Evolutionary conservation across 2,113 vertebrate genomes (phyloP).

Genomic region (Pseudopipra pipra): DNA sequence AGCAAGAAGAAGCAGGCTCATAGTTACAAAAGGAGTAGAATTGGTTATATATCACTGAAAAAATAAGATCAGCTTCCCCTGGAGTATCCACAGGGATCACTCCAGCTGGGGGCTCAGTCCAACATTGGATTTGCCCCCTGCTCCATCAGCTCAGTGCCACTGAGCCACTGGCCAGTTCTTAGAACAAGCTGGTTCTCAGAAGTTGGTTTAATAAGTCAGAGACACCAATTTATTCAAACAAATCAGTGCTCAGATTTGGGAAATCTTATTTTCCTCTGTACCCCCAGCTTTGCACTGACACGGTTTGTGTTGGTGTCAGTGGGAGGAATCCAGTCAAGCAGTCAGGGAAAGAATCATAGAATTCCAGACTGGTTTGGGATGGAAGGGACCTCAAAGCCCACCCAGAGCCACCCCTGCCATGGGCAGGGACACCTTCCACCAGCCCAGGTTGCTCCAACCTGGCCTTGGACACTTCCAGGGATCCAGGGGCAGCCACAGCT

Average conservation of each 20-base stretch:
- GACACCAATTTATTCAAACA: not conserved
- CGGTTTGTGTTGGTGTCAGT: fast-evolving
- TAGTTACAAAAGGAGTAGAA: not conserved
- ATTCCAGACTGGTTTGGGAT: not conserved
- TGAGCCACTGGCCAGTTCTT: not conserved
- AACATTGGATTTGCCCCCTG: not conserved
- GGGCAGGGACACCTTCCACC: not conserved
- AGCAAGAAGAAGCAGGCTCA: not conserved
- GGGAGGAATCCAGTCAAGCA: not conserved
- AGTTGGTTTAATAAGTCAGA: not conserved
- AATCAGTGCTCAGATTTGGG: not conserved
- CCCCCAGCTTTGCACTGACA: fast-evolving
- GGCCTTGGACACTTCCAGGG: no score
- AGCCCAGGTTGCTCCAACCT: not conserved
- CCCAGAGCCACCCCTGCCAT: fast-evolving
- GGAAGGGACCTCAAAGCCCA: not conserved
- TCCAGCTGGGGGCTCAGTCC: not conserved
- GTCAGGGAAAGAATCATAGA: not conserved
- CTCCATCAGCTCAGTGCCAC: not conserved
- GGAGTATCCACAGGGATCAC: fast-evolving
- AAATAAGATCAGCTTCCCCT: not conserved
- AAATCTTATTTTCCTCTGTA: not conserved
- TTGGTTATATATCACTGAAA: fast-evolving
- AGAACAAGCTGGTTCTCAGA: not conserved
- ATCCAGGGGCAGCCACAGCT: no score